phyloP scores from a whole-genome alignment of 2,888 invertebrate genomes.

The Hydriomena furcata region DNA sequence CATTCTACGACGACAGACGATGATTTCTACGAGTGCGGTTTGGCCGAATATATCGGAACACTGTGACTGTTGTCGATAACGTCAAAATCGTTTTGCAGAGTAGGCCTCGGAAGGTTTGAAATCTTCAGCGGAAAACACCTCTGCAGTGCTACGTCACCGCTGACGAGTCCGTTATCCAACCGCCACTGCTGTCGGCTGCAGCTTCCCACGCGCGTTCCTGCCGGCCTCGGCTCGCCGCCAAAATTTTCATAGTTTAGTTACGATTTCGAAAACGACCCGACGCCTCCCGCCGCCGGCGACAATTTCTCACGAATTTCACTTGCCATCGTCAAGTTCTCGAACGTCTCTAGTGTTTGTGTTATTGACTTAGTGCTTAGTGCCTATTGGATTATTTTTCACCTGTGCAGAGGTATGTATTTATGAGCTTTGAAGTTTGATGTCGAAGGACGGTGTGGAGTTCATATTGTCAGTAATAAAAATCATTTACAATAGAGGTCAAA shows the following conservation, averaged over 20 bases:
- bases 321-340: constrained; percentile 72
- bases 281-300: constrained; percentile 82
- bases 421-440: constrained; percentile 21
- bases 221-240: constrained; percentile 77
- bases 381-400: constrained; percentile 64
- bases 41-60: no score
- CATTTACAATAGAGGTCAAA: constrained; percentile 22
- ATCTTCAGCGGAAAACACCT: constrained; percentile 81
- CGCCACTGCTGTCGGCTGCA: constrained; percentile 63
- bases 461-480: constrained; percentile 2
- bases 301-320: constrained; percentile 71
- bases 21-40: no score
- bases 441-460: neutral
- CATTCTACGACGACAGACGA: no score
- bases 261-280: constrained; percentile 84
- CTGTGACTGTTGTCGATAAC: no score
- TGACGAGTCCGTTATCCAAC: constrained; percentile 74
- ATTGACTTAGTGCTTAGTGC: constrained; percentile 56
- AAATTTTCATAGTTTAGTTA: constrained; percentile 82
- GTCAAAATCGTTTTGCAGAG: no score
- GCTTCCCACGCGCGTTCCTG: constrained; percentile 73
- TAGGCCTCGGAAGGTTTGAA: constrained; percentile 46
- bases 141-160: constrained; percentile 72
- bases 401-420: constrained; percentile 34
- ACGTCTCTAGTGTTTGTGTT: constrained; percentile 58